A percentile compares a stretch with the other conserved stretches of the same genome.
These are phyloP conservation scores for Astatotilapia flaviijosephi DNA, from an alignment of 2,113 vertebrate genomes.

Conservation along the genomic window DNA sequence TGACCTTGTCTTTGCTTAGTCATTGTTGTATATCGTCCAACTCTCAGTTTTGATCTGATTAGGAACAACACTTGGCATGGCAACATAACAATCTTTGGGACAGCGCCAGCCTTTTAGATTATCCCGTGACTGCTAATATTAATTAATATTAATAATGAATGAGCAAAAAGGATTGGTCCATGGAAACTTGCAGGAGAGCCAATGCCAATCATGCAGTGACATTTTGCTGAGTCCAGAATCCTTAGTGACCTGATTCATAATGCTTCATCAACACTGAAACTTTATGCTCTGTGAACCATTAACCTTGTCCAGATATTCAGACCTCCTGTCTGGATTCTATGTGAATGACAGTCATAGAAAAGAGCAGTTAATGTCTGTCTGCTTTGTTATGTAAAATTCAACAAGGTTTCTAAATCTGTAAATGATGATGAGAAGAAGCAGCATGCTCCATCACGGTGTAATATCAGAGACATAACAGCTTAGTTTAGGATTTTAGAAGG, in stretches of 20 bases:
- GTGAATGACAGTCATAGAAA: neutral
- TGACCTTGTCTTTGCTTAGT: constrained; percentile 15
- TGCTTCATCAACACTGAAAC: constrained; percentile 8
- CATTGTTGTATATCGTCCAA: constrained; percentile 5
- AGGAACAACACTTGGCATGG: neutral
- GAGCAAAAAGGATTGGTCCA: neutral
- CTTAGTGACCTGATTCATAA: constrained; percentile 4
- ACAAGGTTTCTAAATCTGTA: neutral
- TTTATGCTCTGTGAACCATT: constrained; percentile 13
- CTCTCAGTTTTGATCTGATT: neutral
- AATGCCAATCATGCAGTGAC: neutral
- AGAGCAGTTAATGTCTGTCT: neutral
- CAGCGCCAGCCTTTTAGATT: neutral
- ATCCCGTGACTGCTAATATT: neutral
- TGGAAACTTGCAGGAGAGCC: neutral
- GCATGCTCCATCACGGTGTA: neutral
- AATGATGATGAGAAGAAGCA: neutral
- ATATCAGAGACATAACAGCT: neutral
- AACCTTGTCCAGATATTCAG: neutral
- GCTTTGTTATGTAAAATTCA: neutral
- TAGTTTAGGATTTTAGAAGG: neutral
- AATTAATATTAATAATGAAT: neutral
- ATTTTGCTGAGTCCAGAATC: constrained; percentile 25
- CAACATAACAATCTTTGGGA: neutral
- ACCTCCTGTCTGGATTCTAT: neutral